These are phyloP conservation scores for Monoplex corrugatus DNA, from an alignment of 2,888 invertebrate genomes.

Conservation along the genomic window DNA sequence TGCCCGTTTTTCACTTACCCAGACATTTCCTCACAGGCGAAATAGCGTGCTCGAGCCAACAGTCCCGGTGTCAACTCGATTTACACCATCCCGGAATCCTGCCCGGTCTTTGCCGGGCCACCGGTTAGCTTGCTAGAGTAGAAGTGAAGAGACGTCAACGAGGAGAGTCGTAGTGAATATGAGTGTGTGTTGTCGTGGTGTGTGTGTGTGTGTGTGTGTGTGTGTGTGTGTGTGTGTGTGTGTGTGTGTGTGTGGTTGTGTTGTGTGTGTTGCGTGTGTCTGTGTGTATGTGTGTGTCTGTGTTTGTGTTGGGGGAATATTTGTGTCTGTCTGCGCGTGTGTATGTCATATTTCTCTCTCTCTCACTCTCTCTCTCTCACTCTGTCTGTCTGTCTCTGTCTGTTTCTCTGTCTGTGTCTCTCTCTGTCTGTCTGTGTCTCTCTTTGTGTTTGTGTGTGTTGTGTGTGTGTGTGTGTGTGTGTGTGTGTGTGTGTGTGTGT, in stretches of 20 bases:
- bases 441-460: no score
- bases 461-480: no score
- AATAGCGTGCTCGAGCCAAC: slow-evolving; percentile 7
- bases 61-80: slow-evolving; percentile 32
- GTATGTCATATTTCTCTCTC: background rate
- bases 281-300: slow-evolving; percentile 4
- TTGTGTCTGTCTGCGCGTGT: background rate
- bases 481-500: no score
- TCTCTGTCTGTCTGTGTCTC: no score
- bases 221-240: background rate
- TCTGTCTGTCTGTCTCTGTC: no score
- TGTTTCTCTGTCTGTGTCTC: no score
- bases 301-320: background rate
- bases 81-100: slow-evolving; percentile 8
- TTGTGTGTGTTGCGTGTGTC: background rate
- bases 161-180: background rate
- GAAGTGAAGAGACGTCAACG: background rate
- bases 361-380: no score
- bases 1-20: slow-evolving; percentile 41
- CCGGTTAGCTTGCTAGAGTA: background rate
- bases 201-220: background rate
- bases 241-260: background rate
- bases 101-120: slow-evolving; percentile 4
- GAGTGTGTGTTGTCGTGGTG: background rate
- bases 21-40: slow-evolving; percentile 34